Conservation (phyloP, 2,797 vertebrate genomes). For the Mormyrops boulengeri region DNA sequence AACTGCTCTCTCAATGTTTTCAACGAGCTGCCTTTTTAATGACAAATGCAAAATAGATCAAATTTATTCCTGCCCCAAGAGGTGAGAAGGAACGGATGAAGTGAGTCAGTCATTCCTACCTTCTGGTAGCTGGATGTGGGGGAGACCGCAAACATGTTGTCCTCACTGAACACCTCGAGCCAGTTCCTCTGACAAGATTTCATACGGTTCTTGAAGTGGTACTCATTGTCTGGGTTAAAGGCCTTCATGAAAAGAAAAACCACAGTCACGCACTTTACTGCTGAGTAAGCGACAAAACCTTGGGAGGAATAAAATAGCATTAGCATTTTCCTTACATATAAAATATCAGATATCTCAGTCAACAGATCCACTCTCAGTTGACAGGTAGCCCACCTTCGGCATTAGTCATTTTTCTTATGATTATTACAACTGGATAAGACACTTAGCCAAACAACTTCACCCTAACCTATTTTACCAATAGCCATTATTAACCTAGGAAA, state of each 20-base stretch:
- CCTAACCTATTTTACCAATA: not conserved
- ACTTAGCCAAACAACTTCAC: not conserved
- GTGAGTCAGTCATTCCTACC: slow-evolving; percentile 47
- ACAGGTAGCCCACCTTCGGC: not conserved
- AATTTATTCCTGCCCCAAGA: slow-evolving; percentile 41
- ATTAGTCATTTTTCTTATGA: not conserved
- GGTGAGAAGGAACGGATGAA: not conserved
- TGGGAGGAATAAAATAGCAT: not conserved
- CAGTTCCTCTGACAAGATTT: slow-evolving; percentile 95
- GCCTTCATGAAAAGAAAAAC: slow-evolving; percentile 58
- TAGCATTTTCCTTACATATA: not conserved
- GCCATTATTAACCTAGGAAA: not conserved
- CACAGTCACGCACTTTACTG: not conserved
- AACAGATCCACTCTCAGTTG: not conserved
- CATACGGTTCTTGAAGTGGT: slow-evolving; percentile 99
- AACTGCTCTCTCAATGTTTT: not conserved
- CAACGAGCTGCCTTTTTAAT: not conserved
- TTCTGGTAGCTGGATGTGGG: slow-evolving; percentile 87
- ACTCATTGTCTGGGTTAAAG: slow-evolving; percentile 96
- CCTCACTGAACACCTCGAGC: slow-evolving; percentile 93
- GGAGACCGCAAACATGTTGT: slow-evolving; percentile 89
- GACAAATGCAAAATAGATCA: not conserved
- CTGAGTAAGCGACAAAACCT: not conserved
- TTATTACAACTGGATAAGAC: not conserved
- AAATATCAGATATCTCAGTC: not conserved